Base-by-base conservation (phyloP, 2,797 vertebrate genomes). In the Stomatorhinus walkeri region DNA sequence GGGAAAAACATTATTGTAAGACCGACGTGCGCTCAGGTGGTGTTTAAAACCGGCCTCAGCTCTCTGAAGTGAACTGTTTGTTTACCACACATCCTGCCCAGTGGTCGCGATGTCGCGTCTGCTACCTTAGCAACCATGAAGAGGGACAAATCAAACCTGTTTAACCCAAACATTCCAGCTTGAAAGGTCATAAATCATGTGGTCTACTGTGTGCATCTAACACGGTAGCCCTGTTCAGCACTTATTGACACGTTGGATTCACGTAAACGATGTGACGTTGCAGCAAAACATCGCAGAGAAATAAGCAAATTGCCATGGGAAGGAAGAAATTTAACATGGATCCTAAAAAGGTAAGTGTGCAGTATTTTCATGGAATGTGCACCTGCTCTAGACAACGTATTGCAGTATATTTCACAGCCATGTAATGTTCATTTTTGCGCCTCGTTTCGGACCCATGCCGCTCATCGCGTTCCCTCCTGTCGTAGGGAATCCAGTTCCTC, bases 221-320 rank as follows among this genome's bases (percentile, higher is more conserved):
- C n/a, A 46, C 40, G 1, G 36, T 8, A 46, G 40, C 19, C 40
- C 40, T n/a, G 32, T 72, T 36, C 36, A 36, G 16, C 36, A 81
- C 19, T 79, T 40, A 10, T 2, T 85, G 83, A 49, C 46, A 5
- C 1, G 12, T 28, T 16, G 22, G 24, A 40, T 81, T 85, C 8
- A 56, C n/a, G 64, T 88, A 0, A 88, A 64, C 68, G 43, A 51
- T 36, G 90, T 86, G 91, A 48, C 92, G 87, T 1, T 81, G 61
- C 89, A 99, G 98, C 93, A 99, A 99, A 97, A 96, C 97, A 0
- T 96, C 96, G 6, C 98, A 99, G 94, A 96, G 97, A 92, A 99
- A 98, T 93, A 99, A 98, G 90, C 98, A 99, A 92, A 97, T 99
- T 56, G 97, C 98, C 32, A 98, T 98, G 96, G 98, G 98, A 81